A percentile compares a stretch with the other conserved stretches of the same genome.
Conservation (phyloP, 1,140 invertebrate species). For the Asbolus verrucosus region DNA sequence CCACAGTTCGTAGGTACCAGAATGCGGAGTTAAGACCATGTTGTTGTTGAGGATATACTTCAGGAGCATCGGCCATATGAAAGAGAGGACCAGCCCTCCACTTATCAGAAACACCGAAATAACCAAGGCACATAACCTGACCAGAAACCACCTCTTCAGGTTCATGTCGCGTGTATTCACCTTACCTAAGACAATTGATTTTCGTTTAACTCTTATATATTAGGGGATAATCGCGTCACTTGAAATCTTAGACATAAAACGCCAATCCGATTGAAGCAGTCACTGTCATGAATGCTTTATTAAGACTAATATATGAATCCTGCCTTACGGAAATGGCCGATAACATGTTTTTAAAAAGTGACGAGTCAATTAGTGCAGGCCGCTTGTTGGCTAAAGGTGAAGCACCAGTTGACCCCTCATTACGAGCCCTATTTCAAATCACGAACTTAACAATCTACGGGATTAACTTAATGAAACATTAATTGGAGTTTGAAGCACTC, state of each 20-base stretch:
- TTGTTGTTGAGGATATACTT: constrained; percentile 47
- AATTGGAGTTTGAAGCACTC: no score
- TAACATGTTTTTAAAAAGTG: no score
- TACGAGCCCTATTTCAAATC: constrained; percentile 6
- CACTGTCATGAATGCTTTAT: no score
- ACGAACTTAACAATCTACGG: no score
- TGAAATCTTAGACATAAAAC: no score
- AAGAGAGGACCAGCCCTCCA: constrained; percentile 49
- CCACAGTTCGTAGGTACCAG: constrained; percentile 48
- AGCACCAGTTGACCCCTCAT: constrained; percentile 23
- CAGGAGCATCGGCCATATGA: constrained; percentile 49
- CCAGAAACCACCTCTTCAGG: constrained; percentile 39
- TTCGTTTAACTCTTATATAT: no score
- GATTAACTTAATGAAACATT: no score
- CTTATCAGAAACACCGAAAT: constrained; percentile 45
- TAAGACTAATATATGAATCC: no score
- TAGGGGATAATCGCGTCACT: no score
- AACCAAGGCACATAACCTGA: constrained; percentile 21
- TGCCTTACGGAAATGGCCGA: not conserved
- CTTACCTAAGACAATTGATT: no score
- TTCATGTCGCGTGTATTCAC: constrained; percentile 42
- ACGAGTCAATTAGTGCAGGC: not conserved
- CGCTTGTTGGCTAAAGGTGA: constrained; percentile 21
- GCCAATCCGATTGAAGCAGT: no score
- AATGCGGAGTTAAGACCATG: constrained; percentile 43